Percentiles rank a stretch among this genome's conserved stretches.
Conservation (phyloP, 2,888 invertebrate genomes). For the Cybosia mesomella region DNA sequence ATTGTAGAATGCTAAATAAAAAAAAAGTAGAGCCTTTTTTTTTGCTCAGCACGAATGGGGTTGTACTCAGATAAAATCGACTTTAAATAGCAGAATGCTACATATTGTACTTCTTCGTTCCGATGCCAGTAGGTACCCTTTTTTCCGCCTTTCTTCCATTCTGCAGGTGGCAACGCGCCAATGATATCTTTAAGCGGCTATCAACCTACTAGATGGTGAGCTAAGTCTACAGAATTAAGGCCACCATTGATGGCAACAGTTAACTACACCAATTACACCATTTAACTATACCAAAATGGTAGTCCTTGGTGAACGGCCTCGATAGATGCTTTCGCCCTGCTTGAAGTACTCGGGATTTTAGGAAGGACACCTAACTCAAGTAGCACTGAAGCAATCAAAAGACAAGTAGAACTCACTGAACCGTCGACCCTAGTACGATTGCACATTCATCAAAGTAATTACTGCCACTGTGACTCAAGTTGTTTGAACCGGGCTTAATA, state of each 20-base stretch:
- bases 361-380: too few relatives aligned
- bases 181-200: neutral
- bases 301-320: too few relatives aligned
- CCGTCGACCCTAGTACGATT: constrained; percentile 42
- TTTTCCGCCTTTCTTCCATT: neutral
- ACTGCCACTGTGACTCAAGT: constrained; percentile 31
- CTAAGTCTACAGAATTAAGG: too few relatives aligned
- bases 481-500: constrained; percentile 40
- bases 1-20: neutral
- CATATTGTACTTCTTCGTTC: too few relatives aligned
- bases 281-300: too few relatives aligned
- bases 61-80: neutral
- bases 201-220: too few relatives aligned
- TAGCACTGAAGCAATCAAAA: too few relatives aligned
- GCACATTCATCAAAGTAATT: constrained; percentile 47
- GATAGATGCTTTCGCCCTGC: neutral
- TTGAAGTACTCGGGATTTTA: neutral
- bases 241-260: too few relatives aligned
- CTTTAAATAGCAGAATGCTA: too few relatives aligned
- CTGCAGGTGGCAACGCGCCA: neutral
- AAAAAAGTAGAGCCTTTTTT: neutral
- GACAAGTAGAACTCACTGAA: neutral
- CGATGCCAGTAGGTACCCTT: neutral
- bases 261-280: too few relatives aligned
- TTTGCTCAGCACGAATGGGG: neutral